Evolutionary conservation across 2,888 invertebrate species (phyloP).

Genomic region (Philopedon plagiatum): DNA sequence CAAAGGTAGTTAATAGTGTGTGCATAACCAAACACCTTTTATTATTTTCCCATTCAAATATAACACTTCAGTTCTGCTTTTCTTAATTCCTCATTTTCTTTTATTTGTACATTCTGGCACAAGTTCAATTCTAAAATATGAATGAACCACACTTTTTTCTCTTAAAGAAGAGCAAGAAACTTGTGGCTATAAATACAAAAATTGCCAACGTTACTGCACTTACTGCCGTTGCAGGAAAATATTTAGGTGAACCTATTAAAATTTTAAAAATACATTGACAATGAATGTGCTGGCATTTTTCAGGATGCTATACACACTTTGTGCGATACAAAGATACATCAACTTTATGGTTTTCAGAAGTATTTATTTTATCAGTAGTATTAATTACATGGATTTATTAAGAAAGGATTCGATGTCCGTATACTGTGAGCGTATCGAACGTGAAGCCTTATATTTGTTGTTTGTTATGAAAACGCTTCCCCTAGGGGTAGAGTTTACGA

Average conservation of each 20-base stretch:
- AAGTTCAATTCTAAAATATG: constrained; percentile 60
- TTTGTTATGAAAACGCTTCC: too few relatives aligned
- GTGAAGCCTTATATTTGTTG: too few relatives aligned
- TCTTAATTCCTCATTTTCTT: constrained; percentile 50
- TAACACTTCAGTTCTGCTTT: constrained; percentile 51
- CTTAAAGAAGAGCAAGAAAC: constrained; percentile 53
- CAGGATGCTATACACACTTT: not conserved
- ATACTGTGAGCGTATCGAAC: too few relatives aligned
- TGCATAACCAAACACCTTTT: constrained; percentile 39
- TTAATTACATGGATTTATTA: too few relatives aligned
- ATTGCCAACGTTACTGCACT: constrained; percentile 36
- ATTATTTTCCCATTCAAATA: constrained; percentile 59
- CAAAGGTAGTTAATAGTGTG: not conserved
- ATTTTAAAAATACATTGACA: constrained; percentile 23
- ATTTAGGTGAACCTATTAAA: constrained; percentile 47
- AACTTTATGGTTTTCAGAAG: too few relatives aligned
- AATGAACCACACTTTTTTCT: constrained; percentile 60
- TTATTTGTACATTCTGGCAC: constrained; percentile 56
- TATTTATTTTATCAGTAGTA: too few relatives aligned
- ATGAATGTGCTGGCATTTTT: not conserved
- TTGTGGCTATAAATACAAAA: constrained; percentile 46
- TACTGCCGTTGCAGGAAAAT: constrained; percentile 28
- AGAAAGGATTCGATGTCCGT: too few relatives aligned
- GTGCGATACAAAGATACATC: too few relatives aligned
- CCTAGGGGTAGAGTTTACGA: too few relatives aligned